A percentile compares a stretch with the other conserved stretches of the same genome.
Conservation (phyloP, 2,113 vertebrate genomes). For the Rostratula benghalensis region DNA sequence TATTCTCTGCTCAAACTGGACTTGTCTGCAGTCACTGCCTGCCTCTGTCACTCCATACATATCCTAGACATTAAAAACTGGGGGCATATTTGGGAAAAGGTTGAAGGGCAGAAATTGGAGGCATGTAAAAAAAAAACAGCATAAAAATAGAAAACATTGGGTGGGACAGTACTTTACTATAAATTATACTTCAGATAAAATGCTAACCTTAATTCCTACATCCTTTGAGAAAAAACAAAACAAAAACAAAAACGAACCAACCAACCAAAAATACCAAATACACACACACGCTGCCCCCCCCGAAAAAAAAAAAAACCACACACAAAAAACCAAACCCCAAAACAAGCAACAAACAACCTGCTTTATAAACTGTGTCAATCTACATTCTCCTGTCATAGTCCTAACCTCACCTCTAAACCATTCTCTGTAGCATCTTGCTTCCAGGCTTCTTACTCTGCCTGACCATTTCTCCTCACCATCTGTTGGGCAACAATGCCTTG, state of each 20-base stretch:
- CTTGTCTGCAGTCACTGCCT: background rate
- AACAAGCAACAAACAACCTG: background rate
- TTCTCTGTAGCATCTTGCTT: background rate
- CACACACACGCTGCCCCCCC: too few species aligned
- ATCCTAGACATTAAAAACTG: background rate
- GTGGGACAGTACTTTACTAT: background rate
- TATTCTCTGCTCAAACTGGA: background rate
- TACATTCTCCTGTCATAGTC: background rate
- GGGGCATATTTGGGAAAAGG: background rate
- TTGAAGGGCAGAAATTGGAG: background rate
- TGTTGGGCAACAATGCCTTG: background rate
- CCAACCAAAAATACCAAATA: background rate
- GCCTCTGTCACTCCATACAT: rapidly evolving
- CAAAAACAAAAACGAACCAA: background rate
- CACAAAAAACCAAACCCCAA: background rate
- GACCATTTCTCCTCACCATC: conserved; percentile 7
- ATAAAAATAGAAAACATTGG: background rate
- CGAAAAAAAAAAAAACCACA: background rate
- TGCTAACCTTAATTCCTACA: background rate
- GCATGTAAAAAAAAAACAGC: rapidly evolving
- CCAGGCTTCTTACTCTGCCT: background rate
- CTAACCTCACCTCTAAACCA: conserved; percentile 14
- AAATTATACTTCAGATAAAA: background rate
- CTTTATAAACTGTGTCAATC: background rate
- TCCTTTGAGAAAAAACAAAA: background rate